Percentiles rank a stretch among this genome's conserved stretches.
These are phyloP conservation scores for Mallotus villosus DNA, from an alignment of 2,797 vertebrate genomes.

Conservation along the genomic window DNA sequence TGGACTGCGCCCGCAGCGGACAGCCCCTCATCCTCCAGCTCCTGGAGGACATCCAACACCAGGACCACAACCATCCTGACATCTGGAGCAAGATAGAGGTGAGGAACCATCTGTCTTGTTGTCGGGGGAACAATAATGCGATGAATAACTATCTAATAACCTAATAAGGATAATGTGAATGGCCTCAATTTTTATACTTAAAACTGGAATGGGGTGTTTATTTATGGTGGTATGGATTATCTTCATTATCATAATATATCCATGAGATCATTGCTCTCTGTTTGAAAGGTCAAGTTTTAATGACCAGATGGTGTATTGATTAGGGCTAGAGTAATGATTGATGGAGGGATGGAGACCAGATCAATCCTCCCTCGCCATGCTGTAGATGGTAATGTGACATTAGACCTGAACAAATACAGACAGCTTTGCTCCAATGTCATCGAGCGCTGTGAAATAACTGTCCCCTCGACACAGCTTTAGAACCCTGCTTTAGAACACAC, in stretches of 20 bases:
- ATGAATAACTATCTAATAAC: too few relatives aligned
- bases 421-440: background rate
- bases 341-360: conserved; percentile 47
- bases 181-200: background rate
- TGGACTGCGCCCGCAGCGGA: background rate
- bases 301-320: conserved; percentile 69
- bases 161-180: background rate
- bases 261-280: background rate
- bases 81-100: conserved; percentile 97
- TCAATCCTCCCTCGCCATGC: conserved; percentile 71
- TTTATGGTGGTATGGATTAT: background rate
- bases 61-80: conserved; percentile 81
- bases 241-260: background rate
- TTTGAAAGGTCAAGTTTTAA: conserved; percentile 40
- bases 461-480: background rate
- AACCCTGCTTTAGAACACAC: background rate
- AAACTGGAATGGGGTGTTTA: background rate
- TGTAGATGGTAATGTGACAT: conserved; percentile 65
- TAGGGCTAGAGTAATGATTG: conserved; percentile 36
- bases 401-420: conserved; percentile 19
- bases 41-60: conserved; percentile 87
- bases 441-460: background rate
- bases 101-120: conserved; percentile 33
- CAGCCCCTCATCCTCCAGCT: conserved; percentile 81
- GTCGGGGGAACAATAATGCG: too few relatives aligned